These are phyloP conservation scores for Antennarius maculatus DNA, from an alignment of 2,797 vertebrate genomes.

Conservation along the genomic window DNA sequence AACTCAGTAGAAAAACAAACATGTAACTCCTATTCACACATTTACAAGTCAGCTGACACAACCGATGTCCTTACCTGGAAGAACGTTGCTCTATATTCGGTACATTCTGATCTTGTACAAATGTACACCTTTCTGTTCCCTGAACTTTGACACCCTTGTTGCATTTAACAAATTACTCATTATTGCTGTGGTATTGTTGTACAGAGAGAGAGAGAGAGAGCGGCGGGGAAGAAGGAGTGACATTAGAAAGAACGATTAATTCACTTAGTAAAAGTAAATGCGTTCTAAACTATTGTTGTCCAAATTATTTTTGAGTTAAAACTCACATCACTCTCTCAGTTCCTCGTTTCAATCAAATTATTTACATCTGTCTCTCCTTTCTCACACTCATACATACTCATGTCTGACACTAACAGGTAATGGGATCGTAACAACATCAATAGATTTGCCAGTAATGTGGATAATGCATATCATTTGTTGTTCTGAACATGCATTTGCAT, in stretches of 20 bases:
- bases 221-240: too few species aligned
- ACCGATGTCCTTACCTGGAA: too few species aligned
- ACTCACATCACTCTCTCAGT: conserved; percentile 22
- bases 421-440: conserved; percentile 21
- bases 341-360: conserved; percentile 43
- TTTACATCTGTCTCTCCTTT: conserved; percentile 27
- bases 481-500: background rate
- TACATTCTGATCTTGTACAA: too few species aligned
- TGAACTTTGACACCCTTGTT: too few species aligned
- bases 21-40: too few species aligned
- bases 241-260: background rate
- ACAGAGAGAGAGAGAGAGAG: background rate
- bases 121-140: too few species aligned
- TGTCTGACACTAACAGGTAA: conserved; percentile 14
- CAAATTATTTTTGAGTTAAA: conserved; percentile 45
- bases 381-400: background rate
- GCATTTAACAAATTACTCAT: too few species aligned
- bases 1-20: too few species aligned
- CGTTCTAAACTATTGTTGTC: conserved; percentile 31
- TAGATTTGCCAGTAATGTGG: conserved; percentile 27
- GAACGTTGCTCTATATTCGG: too few species aligned
- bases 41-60: too few species aligned
- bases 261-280: conserved; percentile 11
- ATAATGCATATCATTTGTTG: conserved; percentile 9
- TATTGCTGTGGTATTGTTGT: too few species aligned